A percentile compares a stretch with the other conserved stretches of the same genome.
phyloP scores from a whole-genome alignment of 2,797 vertebrate species.

The Catharus ustulatus region DNA sequence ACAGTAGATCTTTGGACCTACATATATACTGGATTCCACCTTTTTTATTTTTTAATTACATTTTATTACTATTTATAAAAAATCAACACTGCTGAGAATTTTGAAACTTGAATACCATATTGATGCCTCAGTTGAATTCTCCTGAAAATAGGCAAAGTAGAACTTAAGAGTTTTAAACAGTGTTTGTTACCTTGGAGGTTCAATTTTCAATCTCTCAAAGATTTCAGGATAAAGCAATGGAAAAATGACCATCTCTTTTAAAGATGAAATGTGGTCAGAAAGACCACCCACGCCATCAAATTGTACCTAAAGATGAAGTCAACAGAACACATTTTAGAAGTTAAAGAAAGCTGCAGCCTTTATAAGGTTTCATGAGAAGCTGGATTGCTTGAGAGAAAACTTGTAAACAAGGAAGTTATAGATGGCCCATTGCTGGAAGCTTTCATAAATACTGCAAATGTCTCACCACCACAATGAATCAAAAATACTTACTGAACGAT shows the following conservation, averaged over 20 bases:
- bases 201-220: constrained; percentile 85
- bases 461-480: neutral
- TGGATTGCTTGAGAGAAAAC: neutral
- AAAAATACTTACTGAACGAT: constrained; percentile 81
- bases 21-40: neutral
- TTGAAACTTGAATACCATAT: neutral
- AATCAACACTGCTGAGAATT: neutral
- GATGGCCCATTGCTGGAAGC: neutral
- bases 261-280: constrained; percentile 86
- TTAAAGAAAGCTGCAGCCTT: neutral
- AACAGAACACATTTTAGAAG: neutral
- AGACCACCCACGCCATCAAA: constrained; percentile 91
- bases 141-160: neutral
- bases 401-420: neutral
- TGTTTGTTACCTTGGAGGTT: constrained; percentile 88
- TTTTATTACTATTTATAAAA: neutral
- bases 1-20: neutral
- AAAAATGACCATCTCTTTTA: constrained; percentile 96
- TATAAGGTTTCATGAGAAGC: neutral
- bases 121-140: neutral
- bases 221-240: constrained; percentile 95
- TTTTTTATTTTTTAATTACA: rapidly evolving
- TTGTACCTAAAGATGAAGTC: constrained; percentile 79
- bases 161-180: neutral
- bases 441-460: neutral